Evolutionary conservation across 35 echinoderm and acorn worm species (phyloP).

Genomic region (Apostichopus japonicus): DNA sequence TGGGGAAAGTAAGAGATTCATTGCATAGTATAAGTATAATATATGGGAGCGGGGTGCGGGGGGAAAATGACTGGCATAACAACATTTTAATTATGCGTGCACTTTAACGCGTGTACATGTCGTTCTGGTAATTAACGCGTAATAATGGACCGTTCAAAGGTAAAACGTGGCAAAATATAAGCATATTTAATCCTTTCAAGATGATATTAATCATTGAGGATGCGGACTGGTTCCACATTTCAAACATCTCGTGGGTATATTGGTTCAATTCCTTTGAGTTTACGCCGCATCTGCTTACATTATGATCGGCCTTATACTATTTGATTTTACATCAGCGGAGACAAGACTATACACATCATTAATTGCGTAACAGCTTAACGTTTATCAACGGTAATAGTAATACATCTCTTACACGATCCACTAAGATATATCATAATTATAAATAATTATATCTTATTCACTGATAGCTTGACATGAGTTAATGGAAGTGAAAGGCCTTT

Average conservation of each 20-base stretch:
- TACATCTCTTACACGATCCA: too few species aligned
- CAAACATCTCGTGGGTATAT: slow-evolving; percentile 11
- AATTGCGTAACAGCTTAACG: too few species aligned
- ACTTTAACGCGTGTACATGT: slow-evolving; percentile 5
- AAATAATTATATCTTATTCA: too few species aligned
- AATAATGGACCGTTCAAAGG: neutral
- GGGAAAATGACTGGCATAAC: slow-evolving; percentile 29
- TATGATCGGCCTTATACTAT: neutral
- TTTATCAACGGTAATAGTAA: too few species aligned
- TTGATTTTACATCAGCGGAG: too few species aligned
- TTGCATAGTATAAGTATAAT: slow-evolving; percentile 28
- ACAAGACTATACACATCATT: too few species aligned
- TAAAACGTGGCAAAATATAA: neutral
- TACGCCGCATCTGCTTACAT: neutral
- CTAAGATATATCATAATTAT: too few species aligned
- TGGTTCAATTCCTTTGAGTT: neutral
- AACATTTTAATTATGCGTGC: slow-evolving; percentile 31
- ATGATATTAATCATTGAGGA: neutral
- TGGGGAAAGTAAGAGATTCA: slow-evolving; percentile 16
- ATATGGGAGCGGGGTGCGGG: neutral
- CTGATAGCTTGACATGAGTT: too few species aligned
- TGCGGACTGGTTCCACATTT: neutral
- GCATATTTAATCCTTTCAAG: neutral
- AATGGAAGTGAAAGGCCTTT: too few species aligned
- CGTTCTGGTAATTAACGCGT: slow-evolving; percentile 39